phyloP scores from a whole-genome alignment of 2,113 vertebrate species.

The Miniopterus natalensis region DNA sequence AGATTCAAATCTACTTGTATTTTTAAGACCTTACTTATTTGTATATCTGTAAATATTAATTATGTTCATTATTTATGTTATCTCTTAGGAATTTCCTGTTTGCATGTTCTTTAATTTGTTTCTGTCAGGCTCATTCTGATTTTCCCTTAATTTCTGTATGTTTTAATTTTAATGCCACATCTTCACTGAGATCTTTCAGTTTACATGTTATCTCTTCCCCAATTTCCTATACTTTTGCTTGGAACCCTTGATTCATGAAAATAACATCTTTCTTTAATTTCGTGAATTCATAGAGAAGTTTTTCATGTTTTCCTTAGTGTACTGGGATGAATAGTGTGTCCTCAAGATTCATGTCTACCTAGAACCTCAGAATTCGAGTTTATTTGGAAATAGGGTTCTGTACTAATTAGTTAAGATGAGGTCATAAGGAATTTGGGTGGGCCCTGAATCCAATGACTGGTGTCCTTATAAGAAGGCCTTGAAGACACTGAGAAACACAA shows the following conservation, averaged over 20 bases:
- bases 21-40: neutral
- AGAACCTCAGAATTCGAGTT: neutral
- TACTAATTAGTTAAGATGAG: neutral
- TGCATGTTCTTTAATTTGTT: neutral
- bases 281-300: neutral
- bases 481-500: neutral
- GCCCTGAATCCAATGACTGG: neutral
- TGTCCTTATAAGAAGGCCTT: neutral
- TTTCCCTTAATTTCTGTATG: neutral
- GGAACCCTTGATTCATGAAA: neutral
- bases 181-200: neutral
- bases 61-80: neutral
- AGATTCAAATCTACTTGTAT: neutral
- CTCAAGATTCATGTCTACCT: neutral
- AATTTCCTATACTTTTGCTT: neutral
- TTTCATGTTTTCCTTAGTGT: neutral
- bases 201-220: neutral
- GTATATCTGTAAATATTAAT: neutral
- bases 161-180: constrained; percentile 1
- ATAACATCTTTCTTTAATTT: neutral
- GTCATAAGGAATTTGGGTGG: neutral
- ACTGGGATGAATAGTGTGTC: neutral
- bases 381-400: neutral
- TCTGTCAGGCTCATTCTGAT: neutral
- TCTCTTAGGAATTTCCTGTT: neutral